Base-by-base conservation (phyloP, 64 coral and sea anemone species). In the Montipora capricornis region DNA sequence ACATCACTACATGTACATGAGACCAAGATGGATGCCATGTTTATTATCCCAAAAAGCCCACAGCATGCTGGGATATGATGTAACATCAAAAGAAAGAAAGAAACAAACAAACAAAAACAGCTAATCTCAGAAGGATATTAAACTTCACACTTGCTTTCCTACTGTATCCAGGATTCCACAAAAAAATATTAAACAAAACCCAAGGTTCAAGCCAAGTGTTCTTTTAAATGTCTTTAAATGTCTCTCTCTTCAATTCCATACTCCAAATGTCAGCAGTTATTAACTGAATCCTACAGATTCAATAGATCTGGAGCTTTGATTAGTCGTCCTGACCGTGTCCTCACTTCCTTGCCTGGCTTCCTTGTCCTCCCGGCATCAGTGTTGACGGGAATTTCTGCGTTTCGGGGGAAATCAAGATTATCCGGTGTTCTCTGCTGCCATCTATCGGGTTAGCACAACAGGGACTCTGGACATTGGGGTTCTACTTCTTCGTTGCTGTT, bases 281-380 rank as follows among this genome's bases (percentile, higher is more conserved):
- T 48, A 44, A 1, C 46, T 12, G 10, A 13, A 9, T 44, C 26
- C 75, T 79, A 89, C 76, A 90, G 66, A 79, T 69, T 79, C 44
- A 90, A 20, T 55, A 45, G 76, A 59, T 17, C 19, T 80, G 59
- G 76, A 68, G 88, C 37, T 90, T 24, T 90, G 5, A 90, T 55
- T 57, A 48, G 26, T 68, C 76, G 19, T 11, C 88, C 88, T 60
- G 44, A 90, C 8, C 88, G 37, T 20, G 88, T 80, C 79, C 75
- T 90, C 47, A 90, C 88, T 90, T 80, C 75, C 45, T 19, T 79
- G 19, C 67, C 47, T 79, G 26, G 22, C 74, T 57, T 78, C 74
- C 78, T 16, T 77, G 51, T 89, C 8, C 51, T 53, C 51, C 8
- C 51, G 4, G 51, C 51, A 53, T 4, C 22, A 24, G 22, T 24